Conservation (phyloP, 2,888 invertebrate species). For the Tridacna gigas region DNA sequence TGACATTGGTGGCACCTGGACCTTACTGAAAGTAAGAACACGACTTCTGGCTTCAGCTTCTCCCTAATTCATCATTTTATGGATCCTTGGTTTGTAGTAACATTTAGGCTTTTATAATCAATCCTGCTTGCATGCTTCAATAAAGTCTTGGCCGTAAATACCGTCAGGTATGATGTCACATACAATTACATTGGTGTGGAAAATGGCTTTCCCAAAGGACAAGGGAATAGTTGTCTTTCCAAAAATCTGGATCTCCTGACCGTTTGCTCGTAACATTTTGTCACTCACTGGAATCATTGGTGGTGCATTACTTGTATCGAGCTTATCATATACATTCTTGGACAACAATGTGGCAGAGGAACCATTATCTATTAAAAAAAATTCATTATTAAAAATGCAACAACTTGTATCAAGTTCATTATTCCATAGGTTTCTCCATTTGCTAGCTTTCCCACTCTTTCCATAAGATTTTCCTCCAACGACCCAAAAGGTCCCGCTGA, state of each 20-base stretch:
- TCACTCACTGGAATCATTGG: neutral
- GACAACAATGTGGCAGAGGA: conserved; percentile 30
- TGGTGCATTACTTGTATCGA: neutral
- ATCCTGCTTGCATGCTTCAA: conserved; percentile 15
- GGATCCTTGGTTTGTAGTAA: neutral
- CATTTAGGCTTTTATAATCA: conserved; percentile 6
- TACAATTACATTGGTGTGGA: conserved; percentile 23
- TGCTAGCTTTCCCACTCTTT: conserved; percentile 7
- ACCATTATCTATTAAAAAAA: conserved; percentile 28
- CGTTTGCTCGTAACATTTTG: conserved; percentile 30
- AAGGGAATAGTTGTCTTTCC: conserved; percentile 6
- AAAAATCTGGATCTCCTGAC: too few relatives aligned
- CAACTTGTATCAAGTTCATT: conserved; percentile 14
- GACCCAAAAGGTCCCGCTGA: conserved; percentile 14
- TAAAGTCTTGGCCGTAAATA: conserved; percentile 46
- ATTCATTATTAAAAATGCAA: neutral
- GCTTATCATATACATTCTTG: conserved; percentile 7
- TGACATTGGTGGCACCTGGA: conserved; percentile 1
- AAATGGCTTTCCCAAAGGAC: conserved; percentile 11
- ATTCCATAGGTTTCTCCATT: conserved; percentile 1
- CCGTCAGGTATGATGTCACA: conserved; percentile 35
- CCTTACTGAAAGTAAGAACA: neutral
- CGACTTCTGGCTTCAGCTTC: neutral
- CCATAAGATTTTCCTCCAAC: neutral
- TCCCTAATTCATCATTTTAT: conserved; percentile 5